Base-by-base conservation (phyloP, 2,113 vertebrate genomes). In the Pterocles burchelli region DNA sequence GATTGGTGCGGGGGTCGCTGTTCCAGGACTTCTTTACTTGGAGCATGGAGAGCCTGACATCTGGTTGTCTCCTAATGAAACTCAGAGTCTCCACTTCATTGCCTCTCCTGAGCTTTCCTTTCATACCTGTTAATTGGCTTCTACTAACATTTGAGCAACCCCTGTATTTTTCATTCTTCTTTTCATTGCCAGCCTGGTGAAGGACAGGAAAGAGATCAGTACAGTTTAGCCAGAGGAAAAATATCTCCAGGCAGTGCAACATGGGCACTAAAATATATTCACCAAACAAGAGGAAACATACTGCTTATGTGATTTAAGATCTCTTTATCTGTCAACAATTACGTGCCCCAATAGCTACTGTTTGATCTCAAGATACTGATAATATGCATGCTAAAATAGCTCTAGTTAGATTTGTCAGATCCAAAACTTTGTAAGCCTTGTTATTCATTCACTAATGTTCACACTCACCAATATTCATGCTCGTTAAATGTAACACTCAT, bases 401-500 rank as follows among this genome's bases (percentile, higher is more conserved):
- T 95, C 43, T 41, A 18, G 75, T 71, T 93, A 33, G 48, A 66
- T 77, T 93, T 87, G 48, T 90, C 66, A 70, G 26, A 65, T 75
- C 57, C 7, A 5, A 52, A 93, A 81, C 73, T 85, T 95, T 28
- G 9, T 84, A 86, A 92, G 52, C 36, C 68, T 65, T 86, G 33
- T 85, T 93, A 61, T 91, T 91, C 63, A 55, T 88, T 92, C 85
- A 68, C 72, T 58, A 17, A 46, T 93, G 73, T 78, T 92, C 88
- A 75, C 41, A 33, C 52, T 87, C 36, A 65, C 88, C 58, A 54
- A 3, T 71, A 61, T 72, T 96, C 95, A 54, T 85, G 76, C 85
- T 90, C 0, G 3, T 96, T 96, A 92, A 93, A 92, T 89, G 73
- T 95, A 89, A 90, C 83, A 82, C 36, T 92, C 86, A 93, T 96